These are phyloP conservation scores for Passer domesticus DNA, from an alignment of 2,113 vertebrate species.

Conservation along the genomic window DNA sequence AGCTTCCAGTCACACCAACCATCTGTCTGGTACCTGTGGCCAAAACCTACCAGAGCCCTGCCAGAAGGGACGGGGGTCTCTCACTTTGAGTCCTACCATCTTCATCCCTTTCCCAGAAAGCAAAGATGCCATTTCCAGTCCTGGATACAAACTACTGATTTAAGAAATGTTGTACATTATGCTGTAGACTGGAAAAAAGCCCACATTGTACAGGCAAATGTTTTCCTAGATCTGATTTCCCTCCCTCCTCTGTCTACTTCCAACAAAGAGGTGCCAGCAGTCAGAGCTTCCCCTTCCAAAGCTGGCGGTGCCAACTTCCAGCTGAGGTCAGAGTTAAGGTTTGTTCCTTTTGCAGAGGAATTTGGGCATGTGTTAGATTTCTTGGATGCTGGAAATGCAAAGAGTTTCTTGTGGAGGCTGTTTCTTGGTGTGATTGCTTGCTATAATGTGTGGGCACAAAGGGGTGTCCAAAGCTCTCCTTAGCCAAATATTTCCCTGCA, in stretches of 20 bases:
- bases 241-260: not conserved
- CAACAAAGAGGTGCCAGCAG: not conserved
- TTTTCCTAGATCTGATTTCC: not conserved
- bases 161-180: not conserved
- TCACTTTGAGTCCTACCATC: not conserved
- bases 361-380: conserved; percentile 17
- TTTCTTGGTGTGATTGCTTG: conserved; percentile 22
- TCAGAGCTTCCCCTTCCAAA: conserved; percentile 5
- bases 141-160: not conserved
- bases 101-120: not conserved
- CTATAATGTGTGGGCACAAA: conserved; percentile 63
- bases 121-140: not conserved
- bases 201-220: not conserved
- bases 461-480: conserved; percentile 63
- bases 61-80: not conserved
- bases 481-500: conserved; percentile 62
- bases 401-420: conserved; percentile 62
- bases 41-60: conserved; percentile 20
- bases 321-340: conserved; percentile 41
- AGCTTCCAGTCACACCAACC: conserved; percentile 17
- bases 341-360: conserved; percentile 27
- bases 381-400: conserved; percentile 50
- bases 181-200: not conserved
- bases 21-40: conserved; percentile 28
- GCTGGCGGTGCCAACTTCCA: not conserved